Base-by-base conservation (phyloP, 2,888 invertebrate genomes). In the Cybosia mesomella region DNA sequence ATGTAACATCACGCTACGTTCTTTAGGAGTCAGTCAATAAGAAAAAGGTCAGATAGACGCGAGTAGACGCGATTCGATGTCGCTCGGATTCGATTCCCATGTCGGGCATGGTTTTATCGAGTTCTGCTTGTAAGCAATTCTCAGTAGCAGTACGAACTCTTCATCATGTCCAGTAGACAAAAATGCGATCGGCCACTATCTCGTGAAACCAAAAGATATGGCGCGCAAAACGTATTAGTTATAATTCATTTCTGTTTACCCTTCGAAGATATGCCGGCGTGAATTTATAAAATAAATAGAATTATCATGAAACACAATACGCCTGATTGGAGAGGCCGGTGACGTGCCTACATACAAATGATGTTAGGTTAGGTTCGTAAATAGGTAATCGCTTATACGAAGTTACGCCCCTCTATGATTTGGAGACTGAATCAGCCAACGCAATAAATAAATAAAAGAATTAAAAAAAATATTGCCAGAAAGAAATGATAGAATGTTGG, bases 221-320 rank as follows among this genome's bases (percentile, higher is more conserved):
- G 18, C 7, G 1, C 8, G 18, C 1, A 9, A 18, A n/a, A 8
- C 49, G n/a, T n/a, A n/a, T n/a, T n/a, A 18, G n/a, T n/a, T n/a
- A 2, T 28, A 28, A 9, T 9, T 9, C 49, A n/a, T n/a, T n/a
- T 49, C 49, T 43, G 9, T 49, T n/a, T 49, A 49, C 49, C 24
- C n/a, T n/a, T 49, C 7, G 9, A n/a, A 49, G 49, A 49, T 49
- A 49, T 49, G 9, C 49, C 49, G n/a, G 49, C 8, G 2, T n/a
- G n/a, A n/a, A 18, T 49, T 49, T 49, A 43, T 49, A 49, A 43
- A 43, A 43, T 49, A n/a, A 49, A 49, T 49, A 49, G 8, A 49
- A 49, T 49, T 49, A 49, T 49, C 49, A n/a, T n/a, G 49, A 49
- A 49, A 49, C 49, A n/a, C 18, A 32, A 28, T 58, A 58, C 28